A percentile compares a stretch with the other conserved stretches of the same genome.
phyloP scores from a whole-genome alignment of 2,797 vertebrate species.

The Trichosurus vulpecula region DNA sequence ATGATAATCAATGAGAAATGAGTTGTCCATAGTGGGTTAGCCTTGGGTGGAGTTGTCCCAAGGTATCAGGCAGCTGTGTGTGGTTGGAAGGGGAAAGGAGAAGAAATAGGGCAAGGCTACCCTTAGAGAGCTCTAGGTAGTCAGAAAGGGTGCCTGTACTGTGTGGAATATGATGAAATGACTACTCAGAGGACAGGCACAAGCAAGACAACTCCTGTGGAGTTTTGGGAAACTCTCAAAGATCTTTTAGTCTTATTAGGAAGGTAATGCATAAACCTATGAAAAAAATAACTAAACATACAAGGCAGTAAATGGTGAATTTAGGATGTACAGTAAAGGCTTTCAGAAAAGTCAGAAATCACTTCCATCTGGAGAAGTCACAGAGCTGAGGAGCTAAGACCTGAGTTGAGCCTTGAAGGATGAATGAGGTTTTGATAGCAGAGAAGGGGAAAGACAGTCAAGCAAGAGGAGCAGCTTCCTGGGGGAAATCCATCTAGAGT shows the following conservation, averaged over 20 bases:
- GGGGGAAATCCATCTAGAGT: background rate
- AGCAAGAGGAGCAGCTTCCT: slow-evolving; percentile 19
- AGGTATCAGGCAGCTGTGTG: background rate
- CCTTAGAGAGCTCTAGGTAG: background rate
- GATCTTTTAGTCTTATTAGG: background rate
- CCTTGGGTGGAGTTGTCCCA: background rate
- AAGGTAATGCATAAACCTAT: background rate
- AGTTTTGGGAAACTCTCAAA: background rate
- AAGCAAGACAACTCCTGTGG: background rate
- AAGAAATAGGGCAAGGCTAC: background rate
- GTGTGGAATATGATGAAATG: background rate
- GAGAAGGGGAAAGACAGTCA: background rate
- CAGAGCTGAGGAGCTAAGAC: background rate
- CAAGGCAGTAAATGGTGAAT: background rate
- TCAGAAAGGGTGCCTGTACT: background rate
- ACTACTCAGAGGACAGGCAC: background rate
- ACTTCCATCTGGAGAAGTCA: background rate
- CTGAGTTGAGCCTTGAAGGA: background rate
- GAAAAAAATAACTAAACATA: background rate
- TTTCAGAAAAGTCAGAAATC: background rate
- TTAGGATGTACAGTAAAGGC: background rate
- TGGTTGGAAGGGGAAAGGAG: background rate
- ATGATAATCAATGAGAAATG: background rate
- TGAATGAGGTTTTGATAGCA: background rate
- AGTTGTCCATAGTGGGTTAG: background rate